Conservation (phyloP, 2,797 vertebrate species). For the Urocyon cinereoargenteus region DNA sequence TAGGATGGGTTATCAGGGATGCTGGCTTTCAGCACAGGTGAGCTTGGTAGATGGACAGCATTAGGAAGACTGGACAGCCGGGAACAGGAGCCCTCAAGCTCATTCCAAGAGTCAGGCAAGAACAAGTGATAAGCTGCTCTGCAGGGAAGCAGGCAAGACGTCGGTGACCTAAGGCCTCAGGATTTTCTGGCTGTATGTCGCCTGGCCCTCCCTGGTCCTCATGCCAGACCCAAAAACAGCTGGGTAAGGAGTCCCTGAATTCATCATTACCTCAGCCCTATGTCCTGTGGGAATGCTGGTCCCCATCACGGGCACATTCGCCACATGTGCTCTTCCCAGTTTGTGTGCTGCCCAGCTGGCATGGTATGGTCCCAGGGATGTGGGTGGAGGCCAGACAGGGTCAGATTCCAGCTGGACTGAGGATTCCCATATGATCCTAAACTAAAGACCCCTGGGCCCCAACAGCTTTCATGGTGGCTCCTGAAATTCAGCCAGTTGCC, state of each 20-base stretch:
- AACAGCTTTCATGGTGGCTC: background rate
- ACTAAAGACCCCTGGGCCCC: background rate
- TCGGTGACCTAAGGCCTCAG: rapidly evolving
- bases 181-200: background rate
- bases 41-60: background rate
- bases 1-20: background rate
- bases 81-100: background rate
- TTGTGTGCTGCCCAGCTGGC: background rate
- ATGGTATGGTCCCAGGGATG: background rate
- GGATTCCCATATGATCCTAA: background rate
- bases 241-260: too few relatives aligned
- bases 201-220: background rate
- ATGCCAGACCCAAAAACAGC: background rate
- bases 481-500: background rate
- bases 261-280: background rate
- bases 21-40: background rate
- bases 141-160: too few relatives aligned
- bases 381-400: background rate
- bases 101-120: background rate
- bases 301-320: background rate
- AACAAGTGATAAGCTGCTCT: rapidly evolving
- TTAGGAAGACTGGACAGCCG: background rate
- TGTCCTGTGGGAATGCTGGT: background rate
- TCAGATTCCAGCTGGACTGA: background rate
- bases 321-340: background rate